A percentile compares a stretch with the other conserved stretches of the same genome.
Conservation (phyloP, 2,888 invertebrate genomes). For the Tricholauxania praeusta region DNA sequence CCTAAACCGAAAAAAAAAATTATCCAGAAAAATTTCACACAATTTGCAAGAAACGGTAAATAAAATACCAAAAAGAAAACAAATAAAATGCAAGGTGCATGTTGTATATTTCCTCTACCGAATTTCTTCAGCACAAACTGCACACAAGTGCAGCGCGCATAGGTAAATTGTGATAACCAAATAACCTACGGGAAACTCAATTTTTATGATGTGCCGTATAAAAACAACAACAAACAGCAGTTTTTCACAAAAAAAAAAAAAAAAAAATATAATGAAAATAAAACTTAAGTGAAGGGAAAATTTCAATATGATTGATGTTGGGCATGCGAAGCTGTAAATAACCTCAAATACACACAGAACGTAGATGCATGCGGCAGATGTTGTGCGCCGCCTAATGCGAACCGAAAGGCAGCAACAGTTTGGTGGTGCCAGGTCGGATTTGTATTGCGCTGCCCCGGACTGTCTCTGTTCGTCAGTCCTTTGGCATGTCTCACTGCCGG, state of each 20-base stretch:
- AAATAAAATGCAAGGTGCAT: constrained; percentile 51
- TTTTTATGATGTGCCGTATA: constrained; percentile 47
- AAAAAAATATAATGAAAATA: constrained; percentile 21
- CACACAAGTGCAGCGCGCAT: constrained; percentile 2
- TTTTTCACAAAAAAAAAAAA: constrained; percentile 42
- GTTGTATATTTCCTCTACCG: constrained; percentile 35
- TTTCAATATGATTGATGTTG: constrained; percentile 56
- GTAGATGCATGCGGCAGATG: constrained; percentile 35
- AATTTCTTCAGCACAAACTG: constrained; percentile 49
- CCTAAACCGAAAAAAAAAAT: constrained; percentile 14
- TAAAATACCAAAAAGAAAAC: constrained; percentile 2
- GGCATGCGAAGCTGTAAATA: constrained; percentile 35
- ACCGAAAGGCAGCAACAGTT: constrained; percentile 9
- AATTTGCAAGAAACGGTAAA: constrained; percentile 15
- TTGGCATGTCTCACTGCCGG: background rate
- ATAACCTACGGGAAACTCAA: constrained; percentile 24
- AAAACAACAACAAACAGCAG: constrained; percentile 14
- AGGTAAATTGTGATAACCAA: constrained; percentile 14
- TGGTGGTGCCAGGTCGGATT: background rate
- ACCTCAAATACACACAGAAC: constrained; percentile 8
- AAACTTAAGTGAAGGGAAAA: constrained; percentile 6
- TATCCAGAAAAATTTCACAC: constrained; percentile 32
- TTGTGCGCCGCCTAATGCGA: constrained; percentile 33
- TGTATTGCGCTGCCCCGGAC: constrained; percentile 1
- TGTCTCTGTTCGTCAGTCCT: background rate